phyloP scores from a whole-genome alignment of 2,888 invertebrate species.

The Nephrotoma appendiculata region DNA sequence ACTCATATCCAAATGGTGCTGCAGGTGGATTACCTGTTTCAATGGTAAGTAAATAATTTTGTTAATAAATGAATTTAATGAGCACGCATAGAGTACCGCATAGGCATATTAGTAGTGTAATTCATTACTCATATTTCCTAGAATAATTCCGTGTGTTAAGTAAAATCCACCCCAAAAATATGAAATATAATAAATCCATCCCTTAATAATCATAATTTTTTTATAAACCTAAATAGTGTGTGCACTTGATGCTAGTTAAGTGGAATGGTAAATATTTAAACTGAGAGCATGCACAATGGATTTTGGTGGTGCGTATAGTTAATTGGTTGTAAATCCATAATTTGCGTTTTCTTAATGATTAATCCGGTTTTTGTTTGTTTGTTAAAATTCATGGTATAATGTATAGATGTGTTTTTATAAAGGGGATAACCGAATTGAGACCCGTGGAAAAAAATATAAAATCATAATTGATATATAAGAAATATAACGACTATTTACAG shows the following conservation, averaged over 20 bases:
- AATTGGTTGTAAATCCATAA: background rate
- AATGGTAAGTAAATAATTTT: conserved; percentile 53
- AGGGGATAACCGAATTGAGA: too few species aligned
- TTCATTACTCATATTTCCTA: background rate
- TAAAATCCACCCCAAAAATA: background rate
- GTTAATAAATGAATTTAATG: background rate
- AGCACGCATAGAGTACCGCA: background rate
- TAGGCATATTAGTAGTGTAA: background rate
- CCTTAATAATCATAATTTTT: background rate
- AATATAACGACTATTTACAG: background rate
- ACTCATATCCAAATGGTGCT: conserved; percentile 79
- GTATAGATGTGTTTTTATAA: background rate
- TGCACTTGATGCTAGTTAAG: background rate
- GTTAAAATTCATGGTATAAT: background rate
- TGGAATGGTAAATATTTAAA: background rate
- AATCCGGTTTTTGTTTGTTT: background rate
- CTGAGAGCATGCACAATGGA: background rate
- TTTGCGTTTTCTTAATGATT: background rate
- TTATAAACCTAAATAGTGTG: background rate
- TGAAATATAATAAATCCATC: background rate
- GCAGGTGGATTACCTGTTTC: conserved; percentile 73
- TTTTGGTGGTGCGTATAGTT: background rate
- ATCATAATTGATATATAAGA: background rate
- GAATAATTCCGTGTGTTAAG: background rate
- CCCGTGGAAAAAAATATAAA: background rate